Base-by-base conservation (phyloP, 2,888 invertebrate species). In the Conus canariensis region DNA sequence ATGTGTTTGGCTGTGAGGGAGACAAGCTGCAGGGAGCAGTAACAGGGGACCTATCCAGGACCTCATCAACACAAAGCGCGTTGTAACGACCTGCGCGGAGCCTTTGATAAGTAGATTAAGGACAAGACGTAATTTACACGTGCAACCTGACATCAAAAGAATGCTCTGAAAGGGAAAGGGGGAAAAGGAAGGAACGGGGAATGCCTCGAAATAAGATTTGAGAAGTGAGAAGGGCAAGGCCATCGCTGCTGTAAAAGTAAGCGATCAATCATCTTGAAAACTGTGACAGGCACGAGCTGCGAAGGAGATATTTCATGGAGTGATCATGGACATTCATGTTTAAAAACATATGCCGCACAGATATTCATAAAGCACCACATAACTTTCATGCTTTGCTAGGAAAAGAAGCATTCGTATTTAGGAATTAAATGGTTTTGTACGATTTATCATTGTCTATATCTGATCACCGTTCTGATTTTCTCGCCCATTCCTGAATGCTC, bases 61-160 rank as follows among this genome's bases (percentile, higher is more conserved):
- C 59, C 64, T 22, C 64, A 86, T 86, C 86, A 67, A 7, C 86
- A 64, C 14, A 30, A 64, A n/a, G n/a, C 30, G 60, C 64, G 67
- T 58, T 86, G 30, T 86, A 67, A 86, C 67, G 86, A 86, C 86
- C 30, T 30, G 86, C 30, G n/a, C 30, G 45, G 12, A 85, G 60
- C 86, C 86, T 86, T 86, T 86, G 86, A 86, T 67, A 86, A 67
- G 86, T 64, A 86, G 86, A 86, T 86, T 86, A 86, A 86, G 86
- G 86, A 45, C 25, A 19, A 64, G 86, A 67, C 59, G 86, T 67
- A 64, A 85, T 86, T 86, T 86, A 86, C 86, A 86, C 67, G 16
- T 86, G 86, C 19, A 86, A 10, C 86, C 64, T 64, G 64, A 86
- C 86, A 86, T 86, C 86, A 86, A 86, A 86, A 86, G 86, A 67